Percentiles rank a stretch among this genome's conserved stretches.
These are phyloP conservation scores for Heliangelus exortis DNA, from an alignment of 2,797 vertebrate species.

Conservation along the genomic window DNA sequence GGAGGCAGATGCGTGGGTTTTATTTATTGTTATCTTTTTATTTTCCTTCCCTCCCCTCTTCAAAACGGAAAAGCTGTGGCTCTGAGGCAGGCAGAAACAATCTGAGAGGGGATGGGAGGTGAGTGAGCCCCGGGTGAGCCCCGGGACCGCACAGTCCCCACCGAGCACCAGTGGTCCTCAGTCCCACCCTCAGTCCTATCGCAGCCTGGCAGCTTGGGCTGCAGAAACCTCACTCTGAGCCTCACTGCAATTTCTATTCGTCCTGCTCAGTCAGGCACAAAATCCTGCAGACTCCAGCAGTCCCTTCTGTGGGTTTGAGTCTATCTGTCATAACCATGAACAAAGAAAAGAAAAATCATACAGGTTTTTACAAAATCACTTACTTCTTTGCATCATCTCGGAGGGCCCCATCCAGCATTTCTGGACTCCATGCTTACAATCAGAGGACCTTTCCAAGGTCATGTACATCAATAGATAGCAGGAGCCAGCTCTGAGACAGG, in stretches of 20 bases:
- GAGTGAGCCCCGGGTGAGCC: background rate
- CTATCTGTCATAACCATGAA: background rate
- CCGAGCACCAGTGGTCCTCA: background rate
- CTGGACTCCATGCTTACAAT: background rate
- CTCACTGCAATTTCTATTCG: background rate
- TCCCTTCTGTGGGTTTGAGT: background rate
- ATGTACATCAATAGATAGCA: background rate
- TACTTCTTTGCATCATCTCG: background rate
- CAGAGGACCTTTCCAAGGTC: background rate
- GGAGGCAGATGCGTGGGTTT: background rate
- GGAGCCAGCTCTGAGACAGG: background rate
- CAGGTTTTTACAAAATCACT: background rate
- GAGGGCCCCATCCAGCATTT: background rate
- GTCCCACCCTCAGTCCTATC: background rate
- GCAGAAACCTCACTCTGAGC: background rate
- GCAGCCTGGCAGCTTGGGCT: background rate
- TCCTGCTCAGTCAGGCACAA: slow-evolving; percentile 7
- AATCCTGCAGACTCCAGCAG: background rate
- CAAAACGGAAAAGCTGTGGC: background rate
- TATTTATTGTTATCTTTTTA: background rate
- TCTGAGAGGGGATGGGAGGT: accelerated
- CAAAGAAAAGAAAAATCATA: background rate
- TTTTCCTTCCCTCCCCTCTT: background rate
- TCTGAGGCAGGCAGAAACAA: background rate
- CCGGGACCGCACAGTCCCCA: accelerated